A percentile compares a stretch with the other conserved stretches of the same genome.
These are phyloP conservation scores for Sinosuthora webbiana DNA, from an alignment of 2,113 vertebrate species.

Conservation along the genomic window DNA sequence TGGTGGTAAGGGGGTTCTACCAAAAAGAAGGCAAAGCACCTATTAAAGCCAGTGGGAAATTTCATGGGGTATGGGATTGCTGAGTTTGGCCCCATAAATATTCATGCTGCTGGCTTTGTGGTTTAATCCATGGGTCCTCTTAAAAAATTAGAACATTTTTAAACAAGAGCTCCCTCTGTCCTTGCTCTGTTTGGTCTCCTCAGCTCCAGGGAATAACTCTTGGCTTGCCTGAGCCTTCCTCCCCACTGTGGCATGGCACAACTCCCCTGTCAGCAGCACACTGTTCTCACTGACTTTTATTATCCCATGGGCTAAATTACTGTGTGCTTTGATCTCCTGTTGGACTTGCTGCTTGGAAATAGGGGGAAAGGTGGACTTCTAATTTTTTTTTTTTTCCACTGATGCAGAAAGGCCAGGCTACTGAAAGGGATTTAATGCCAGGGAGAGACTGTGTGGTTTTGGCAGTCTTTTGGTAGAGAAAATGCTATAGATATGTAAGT, in stretches of 20 bases:
- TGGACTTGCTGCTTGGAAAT: background rate
- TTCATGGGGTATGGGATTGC: background rate
- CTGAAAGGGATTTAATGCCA: background rate
- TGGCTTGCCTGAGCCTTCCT: background rate
- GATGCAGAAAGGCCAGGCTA: background rate
- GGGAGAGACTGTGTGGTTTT: background rate
- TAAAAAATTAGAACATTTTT: background rate
- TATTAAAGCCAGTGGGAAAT: background rate
- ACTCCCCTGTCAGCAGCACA: background rate
- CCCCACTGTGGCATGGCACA: background rate
- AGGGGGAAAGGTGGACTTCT: background rate
- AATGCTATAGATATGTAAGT: background rate
- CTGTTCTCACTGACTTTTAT: constrained; percentile 25
- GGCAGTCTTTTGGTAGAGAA: background rate
- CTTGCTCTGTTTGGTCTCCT: background rate
- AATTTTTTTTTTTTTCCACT: background rate
- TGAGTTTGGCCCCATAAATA: background rate
- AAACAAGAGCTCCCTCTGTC: background rate
- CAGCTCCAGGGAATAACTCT: background rate
- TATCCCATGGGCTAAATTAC: background rate
- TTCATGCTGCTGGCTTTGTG: background rate
- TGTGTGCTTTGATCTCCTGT: constrained; percentile 15
- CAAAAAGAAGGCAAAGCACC: background rate
- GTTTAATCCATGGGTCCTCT: background rate
- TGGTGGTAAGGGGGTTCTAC: background rate